phyloP scores from a whole-genome alignment of 2,888 invertebrate species.

The Philereme vetulata region DNA sequence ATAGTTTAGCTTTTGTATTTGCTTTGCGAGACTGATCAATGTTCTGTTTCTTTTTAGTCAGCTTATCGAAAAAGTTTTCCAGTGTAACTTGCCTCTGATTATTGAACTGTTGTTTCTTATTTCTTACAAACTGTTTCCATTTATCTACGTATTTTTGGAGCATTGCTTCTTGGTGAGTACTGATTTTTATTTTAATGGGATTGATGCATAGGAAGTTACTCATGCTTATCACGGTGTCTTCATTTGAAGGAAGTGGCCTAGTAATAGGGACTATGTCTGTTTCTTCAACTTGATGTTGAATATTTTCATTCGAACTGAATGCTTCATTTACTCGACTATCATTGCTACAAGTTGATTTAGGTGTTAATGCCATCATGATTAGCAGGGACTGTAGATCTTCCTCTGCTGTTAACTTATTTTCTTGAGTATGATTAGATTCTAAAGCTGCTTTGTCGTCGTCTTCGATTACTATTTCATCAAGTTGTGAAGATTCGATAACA shows the following conservation, averaged over 20 bases:
- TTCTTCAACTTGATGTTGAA: constrained; percentile 19
- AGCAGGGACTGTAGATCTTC: constrained; percentile 65
- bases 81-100: constrained; percentile 61
- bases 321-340: constrained; percentile 16
- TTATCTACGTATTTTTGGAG: constrained; percentile 61
- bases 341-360: constrained; percentile 43
- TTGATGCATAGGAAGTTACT: constrained; percentile 56
- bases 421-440: constrained; percentile 5
- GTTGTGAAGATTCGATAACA: constrained; percentile 26
- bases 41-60: constrained; percentile 63
- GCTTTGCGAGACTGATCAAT: constrained; percentile 45
- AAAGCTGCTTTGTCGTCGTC: constrained; percentile 20
- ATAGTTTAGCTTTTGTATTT: constrained; percentile 55
- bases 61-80: constrained; percentile 68
- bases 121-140: constrained; percentile 62
- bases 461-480: constrained; percentile 21
- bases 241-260: constrained; percentile 5
- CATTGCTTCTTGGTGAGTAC: constrained; percentile 48
- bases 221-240: constrained; percentile 36
- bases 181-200: constrained; percentile 55
- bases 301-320: constrained; percentile 30
- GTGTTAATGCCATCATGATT: constrained; percentile 67
- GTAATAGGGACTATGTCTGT: background rate
- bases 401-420: constrained; percentile 22
- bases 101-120: constrained; percentile 52